Conservation (phyloP, 2,113 vertebrate species). For the Alethe diademata region DNA sequence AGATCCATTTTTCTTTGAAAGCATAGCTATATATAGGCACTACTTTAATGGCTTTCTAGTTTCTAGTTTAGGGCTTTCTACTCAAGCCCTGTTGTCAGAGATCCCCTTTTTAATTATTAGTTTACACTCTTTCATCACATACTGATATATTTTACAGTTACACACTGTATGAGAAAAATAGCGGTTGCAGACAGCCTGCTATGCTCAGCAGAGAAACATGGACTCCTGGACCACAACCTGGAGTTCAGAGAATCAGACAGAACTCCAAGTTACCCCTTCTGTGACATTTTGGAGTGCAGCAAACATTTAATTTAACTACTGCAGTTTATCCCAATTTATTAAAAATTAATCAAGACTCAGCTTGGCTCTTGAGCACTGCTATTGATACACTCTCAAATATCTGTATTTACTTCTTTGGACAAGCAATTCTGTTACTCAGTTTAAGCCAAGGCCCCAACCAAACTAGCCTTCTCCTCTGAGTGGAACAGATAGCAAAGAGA, state of each 20-base stretch:
- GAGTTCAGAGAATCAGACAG: background rate
- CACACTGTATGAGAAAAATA: background rate
- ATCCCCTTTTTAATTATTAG: background rate
- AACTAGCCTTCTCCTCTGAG: background rate
- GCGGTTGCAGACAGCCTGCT: background rate
- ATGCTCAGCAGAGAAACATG: background rate
- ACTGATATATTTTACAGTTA: background rate
- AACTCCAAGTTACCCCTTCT: background rate
- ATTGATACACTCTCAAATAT: background rate
- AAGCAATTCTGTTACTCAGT: slow-evolving; percentile 28
- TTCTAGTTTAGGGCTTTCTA: too few relatives aligned
- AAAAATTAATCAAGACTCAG: background rate
- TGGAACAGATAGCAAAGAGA: background rate
- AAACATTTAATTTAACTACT: background rate
- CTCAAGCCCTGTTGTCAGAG: background rate
- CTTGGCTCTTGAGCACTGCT: background rate
- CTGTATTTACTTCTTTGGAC: slow-evolving; percentile 18
- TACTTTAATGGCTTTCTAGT: background rate
- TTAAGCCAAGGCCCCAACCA: background rate
- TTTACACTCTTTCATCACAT: background rate
- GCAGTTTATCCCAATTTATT: background rate
- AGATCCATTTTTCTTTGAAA: background rate
- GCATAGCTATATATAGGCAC: background rate
- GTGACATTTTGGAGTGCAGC: background rate
- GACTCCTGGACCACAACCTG: background rate